Conservation (phyloP, 2,113 vertebrate genomes). For the Barbus barbus region DNA sequence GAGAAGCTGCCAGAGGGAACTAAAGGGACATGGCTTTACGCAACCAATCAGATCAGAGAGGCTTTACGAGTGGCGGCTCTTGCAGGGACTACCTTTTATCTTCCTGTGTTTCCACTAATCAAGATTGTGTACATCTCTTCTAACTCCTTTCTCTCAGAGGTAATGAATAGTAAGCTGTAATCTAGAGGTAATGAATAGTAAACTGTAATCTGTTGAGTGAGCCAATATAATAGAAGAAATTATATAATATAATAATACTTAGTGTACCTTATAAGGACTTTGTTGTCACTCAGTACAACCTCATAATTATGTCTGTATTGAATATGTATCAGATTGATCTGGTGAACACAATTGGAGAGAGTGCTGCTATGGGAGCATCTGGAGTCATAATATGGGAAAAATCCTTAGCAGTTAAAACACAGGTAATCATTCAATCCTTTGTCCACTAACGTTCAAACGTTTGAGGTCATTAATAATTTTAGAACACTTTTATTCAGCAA, state of each 20-base stretch:
- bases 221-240: no score
- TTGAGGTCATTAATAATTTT: neutral
- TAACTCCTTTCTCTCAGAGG: constrained; percentile 74
- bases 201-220: no score
- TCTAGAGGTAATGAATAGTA: no score
- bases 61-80: constrained; percentile 81
- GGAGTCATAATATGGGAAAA: constrained; percentile 88
- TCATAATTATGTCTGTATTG: neutral
- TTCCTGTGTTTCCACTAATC: constrained; percentile 77
- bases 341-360: constrained; percentile 87
- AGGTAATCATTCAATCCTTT: constrained; percentile 62
- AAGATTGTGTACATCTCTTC: constrained; percentile 71
- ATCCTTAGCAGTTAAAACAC: constrained; percentile 67
- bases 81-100: constrained; percentile 62
- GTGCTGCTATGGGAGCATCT: constrained; percentile 85
- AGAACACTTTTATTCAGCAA: no score
- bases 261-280: neutral
- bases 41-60: constrained; percentile 83
- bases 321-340: constrained; percentile 78
- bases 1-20: constrained; percentile 74
- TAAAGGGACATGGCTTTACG: constrained; percentile 69
- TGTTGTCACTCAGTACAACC: neutral
- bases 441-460: neutral
- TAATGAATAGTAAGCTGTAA: no score
- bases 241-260: no score